Base-by-base conservation (phyloP, 2,113 vertebrate genomes). In the Corvus cornix region DNA sequence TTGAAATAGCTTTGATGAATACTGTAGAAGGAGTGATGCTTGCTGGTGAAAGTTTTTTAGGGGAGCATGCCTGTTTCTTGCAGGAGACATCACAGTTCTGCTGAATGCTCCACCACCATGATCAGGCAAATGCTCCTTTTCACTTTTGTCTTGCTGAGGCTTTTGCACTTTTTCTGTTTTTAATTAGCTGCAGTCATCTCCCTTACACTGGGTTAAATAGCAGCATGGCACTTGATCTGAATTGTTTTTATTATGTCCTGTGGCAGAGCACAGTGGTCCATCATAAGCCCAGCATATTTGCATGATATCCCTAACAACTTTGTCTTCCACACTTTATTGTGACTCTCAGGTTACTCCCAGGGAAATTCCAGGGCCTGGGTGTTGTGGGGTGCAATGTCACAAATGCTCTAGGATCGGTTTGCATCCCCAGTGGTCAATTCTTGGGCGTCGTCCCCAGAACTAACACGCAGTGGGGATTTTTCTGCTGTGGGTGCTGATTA, bases 381-480 rank as follows among this genome's bases (percentile, higher is more conserved):
- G 0, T 56, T 56, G 31, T 69, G 53, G 14, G 37, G 24, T 60
- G 31, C 28, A 80, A 2, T 55, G 21, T 43, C 75, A 66, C 7
- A 4, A 67, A 18, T 0, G 0, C 19, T 10, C 5, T 20, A 28
- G 37, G 18, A 55, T 31, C 63, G 30, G 22, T 55, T 31, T 58
- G 33, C 66, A 31, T 67, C 64, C 49, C 11, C 27, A 16, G 64
- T 24, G 63, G 20, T 62, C 59, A 43, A 0, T 46, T 70, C 48
- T 39, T 63, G n/a, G 6, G 3, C 26, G 16, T 70, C 18, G 24
- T 74, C 30, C 49, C 21, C 56, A 77, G 43, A 85, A 46, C 31
- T 64, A 43, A 44, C 23, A 58, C 3, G 1, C n/a, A 21, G 7
- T 5, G 37, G 59, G 68, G 55, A 43, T 56, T 83, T 89, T 88